Percentiles rank a stretch among this genome's conserved stretches.
These are phyloP conservation scores for Capitulum mitella DNA, from an alignment of 2,888 invertebrate genomes.

Conservation along the genomic window DNA sequence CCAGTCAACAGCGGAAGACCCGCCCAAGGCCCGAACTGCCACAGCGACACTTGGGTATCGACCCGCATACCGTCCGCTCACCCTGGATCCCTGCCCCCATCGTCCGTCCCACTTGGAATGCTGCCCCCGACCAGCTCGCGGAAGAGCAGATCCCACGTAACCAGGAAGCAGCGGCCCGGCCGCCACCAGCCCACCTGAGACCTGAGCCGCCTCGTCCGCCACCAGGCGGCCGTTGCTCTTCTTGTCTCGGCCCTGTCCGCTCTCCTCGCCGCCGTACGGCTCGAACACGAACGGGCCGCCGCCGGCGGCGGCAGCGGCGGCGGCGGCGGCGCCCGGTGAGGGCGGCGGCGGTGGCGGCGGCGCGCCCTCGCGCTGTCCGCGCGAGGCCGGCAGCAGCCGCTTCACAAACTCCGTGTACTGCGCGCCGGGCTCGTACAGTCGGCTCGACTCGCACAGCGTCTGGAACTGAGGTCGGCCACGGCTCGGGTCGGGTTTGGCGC, in stretches of 20 bases:
- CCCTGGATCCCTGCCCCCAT: too few relatives aligned
- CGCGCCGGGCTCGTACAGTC: constrained; percentile 50
- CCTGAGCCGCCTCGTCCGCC: constrained; percentile 26
- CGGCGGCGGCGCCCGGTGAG: constrained; percentile 40
- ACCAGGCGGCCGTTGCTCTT: constrained; percentile 30
- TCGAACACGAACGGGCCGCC: constrained; percentile 41
- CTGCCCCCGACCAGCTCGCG: too few relatives aligned
- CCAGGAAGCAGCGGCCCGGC: too few relatives aligned
- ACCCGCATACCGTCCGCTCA: too few relatives aligned
- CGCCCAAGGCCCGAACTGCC: too few relatives aligned
- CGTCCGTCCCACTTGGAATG: too few relatives aligned
- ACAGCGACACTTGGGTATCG: too few relatives aligned
- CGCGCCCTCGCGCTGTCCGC: not conserved
- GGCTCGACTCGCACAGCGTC: constrained; percentile 47
- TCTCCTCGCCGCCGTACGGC: constrained; percentile 37
- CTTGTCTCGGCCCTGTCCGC: constrained; percentile 30
- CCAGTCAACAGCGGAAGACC: too few relatives aligned
- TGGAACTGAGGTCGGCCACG: constrained; percentile 43
- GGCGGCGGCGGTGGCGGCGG: constrained; percentile 38
- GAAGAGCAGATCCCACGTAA: too few relatives aligned
- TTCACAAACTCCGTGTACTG: constrained; percentile 20
- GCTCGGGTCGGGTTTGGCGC: too few relatives aligned
- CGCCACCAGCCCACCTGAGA: constrained; percentile 28
- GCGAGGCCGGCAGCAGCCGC: constrained; percentile 24
- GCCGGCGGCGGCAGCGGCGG: constrained; percentile 39